phyloP scores from a whole-genome alignment of 2,113 vertebrate genomes.

The Sus scrofa region DNA sequence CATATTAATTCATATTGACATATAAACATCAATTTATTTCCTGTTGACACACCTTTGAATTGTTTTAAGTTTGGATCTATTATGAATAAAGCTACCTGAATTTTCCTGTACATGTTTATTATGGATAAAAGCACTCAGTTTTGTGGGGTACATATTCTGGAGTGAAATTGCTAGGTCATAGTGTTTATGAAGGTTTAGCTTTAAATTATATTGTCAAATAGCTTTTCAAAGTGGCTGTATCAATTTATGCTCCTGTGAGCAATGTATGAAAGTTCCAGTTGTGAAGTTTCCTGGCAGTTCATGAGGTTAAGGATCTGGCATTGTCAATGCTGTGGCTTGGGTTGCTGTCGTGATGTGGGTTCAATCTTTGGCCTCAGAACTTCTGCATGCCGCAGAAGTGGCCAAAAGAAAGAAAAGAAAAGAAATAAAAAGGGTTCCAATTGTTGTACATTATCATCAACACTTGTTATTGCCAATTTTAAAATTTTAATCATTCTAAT shows the following conservation, averaged over 20 bases:
- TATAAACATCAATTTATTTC: not conserved
- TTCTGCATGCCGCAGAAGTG: no score
- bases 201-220: not conserved
- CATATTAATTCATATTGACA: not conserved
- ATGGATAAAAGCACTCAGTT: not conserved
- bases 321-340: no score
- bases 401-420: no score
- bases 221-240: not conserved
- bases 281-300: no score
- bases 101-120: not conserved
- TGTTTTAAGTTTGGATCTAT: not conserved
- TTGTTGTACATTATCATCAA: no score
- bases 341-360: no score
- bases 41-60: not conserved
- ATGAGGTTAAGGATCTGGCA: no score
- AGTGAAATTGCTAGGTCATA: not conserved
- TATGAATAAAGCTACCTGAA: not conserved
- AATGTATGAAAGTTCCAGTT: not conserved
- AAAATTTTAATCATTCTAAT: slow-evolving; percentile 1
- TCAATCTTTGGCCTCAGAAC: no score
- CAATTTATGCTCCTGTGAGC: not conserved
- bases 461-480: not conserved
- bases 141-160: not conserved
- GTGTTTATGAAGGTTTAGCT: not conserved
- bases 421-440: no score